Evolutionary conservation across 2,888 invertebrate species (phyloP).

Genomic region (Lithophane ornitopus): DNA sequence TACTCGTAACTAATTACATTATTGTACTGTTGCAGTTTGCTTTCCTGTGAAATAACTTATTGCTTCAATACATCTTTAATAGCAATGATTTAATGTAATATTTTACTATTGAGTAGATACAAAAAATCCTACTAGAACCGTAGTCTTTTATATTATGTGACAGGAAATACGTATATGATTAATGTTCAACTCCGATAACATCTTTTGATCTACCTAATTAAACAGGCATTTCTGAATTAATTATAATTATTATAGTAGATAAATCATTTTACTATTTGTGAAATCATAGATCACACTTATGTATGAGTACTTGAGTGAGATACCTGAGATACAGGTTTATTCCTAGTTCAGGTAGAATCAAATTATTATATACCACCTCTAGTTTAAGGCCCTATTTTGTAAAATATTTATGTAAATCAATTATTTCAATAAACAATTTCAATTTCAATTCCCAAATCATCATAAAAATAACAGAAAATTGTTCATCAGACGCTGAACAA

Average conservation of each 20-base stretch:
- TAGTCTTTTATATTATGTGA: background rate
- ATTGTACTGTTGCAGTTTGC: slow-evolving; percentile 23
- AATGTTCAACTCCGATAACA: background rate
- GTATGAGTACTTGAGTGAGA: too few relatives aligned
- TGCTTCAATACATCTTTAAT: background rate
- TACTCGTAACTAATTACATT: background rate
- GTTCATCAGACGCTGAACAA: background rate
- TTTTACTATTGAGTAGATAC: background rate
- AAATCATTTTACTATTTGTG: too few relatives aligned
- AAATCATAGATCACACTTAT: too few relatives aligned
- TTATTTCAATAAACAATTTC: too few relatives aligned
- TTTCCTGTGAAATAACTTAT: background rate
- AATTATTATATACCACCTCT: too few relatives aligned
- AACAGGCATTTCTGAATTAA: background rate
- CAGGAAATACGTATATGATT: rapidly evolving
- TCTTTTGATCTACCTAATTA: background rate
- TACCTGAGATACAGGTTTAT: too few relatives aligned
- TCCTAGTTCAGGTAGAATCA: too few relatives aligned
- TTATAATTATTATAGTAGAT: too few relatives aligned
- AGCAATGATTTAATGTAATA: background rate
- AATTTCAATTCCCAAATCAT: too few relatives aligned
- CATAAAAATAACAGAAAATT: background rate
- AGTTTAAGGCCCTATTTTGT: too few relatives aligned
- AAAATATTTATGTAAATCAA: too few relatives aligned
- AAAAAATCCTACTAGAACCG: background rate